Evolutionary conservation across 2,888 invertebrate genomes (phyloP), one percentile per base, ranked within the genome.

Genomic region (Matsumyia berberina): DNA sequence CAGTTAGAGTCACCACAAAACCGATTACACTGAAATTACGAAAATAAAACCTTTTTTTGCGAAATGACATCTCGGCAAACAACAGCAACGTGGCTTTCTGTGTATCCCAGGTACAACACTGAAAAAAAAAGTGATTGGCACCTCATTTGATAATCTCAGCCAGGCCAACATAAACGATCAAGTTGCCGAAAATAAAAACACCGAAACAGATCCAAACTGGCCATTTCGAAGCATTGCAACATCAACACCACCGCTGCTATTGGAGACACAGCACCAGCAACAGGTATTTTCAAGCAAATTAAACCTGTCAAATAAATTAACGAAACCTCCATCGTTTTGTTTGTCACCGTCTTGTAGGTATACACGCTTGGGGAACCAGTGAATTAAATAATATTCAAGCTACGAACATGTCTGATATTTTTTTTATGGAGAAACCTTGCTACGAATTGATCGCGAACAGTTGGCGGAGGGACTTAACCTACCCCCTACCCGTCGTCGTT

Each of bases 231-330:
- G 78, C 55, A 67, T 83, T 83, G 67, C 82, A 83, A 78, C 78
- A 80, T 39, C 46, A 37, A 7, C 51, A 35, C n/a, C 15, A 46
- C 62, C 37, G 57, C 57, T 7, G 11, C 55, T 37, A 64, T 15
- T 29, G 17, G n/a, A 11, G 11, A 15, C 24, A 46, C n/a, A n/a
- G 31, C 67, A 46, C 15, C 33, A 62, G 12, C 74, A 82, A 73
- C 78, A 67, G 72, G 78, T 73, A 83, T 78, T 67, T 83, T 42
- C 33, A 62, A 72, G 60, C 33, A 51, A 83, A 49, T 72, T 62
- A 83, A 73, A 72, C 72, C 53, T 62, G 78, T 83, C 78, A 66
- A 66, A 83, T 73, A 69, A 78, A 83, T 78, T 72, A 78, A 60
- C 55, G 58, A 77, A 77, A 77, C 19, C 51, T 55, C 74, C 70